Percentiles rank a stretch among this genome's conserved stretches.
Conservation (phyloP, 2,113 vertebrate genomes). For the Calyptomena viridis region DNA sequence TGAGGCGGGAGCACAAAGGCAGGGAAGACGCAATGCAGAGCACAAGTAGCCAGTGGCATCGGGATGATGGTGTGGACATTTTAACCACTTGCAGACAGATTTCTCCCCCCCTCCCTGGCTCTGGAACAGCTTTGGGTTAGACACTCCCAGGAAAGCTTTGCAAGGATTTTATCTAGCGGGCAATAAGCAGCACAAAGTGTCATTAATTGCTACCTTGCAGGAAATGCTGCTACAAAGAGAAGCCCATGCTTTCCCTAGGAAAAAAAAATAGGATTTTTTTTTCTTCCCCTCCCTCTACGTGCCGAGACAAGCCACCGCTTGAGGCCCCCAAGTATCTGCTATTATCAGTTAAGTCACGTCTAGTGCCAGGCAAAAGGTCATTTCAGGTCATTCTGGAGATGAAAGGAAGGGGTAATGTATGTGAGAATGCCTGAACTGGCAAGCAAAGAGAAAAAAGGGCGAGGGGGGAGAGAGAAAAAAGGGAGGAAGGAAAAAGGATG, state of each 20-base stretch:
- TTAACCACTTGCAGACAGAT: conserved; percentile 13
- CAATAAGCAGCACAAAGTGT: neutral
- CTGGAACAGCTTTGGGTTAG: neutral
- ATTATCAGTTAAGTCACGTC: conserved; percentile 84
- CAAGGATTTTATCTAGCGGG: neutral
- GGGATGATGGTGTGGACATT: neutral
- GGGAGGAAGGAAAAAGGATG: conserved; percentile 44
- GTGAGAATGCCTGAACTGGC: conserved; percentile 70
- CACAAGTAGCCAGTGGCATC: neutral
- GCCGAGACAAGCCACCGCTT: conserved; percentile 62
- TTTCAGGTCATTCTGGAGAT: conserved; percentile 77
- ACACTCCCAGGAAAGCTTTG: neutral
- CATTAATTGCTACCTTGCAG: conserved; percentile 57
- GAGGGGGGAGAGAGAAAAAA: conserved; percentile 13
- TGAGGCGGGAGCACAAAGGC: conserved; percentile 26
- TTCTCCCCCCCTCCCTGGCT: neutral
- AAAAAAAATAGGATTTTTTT: neutral
- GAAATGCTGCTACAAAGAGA: conserved; percentile 43
- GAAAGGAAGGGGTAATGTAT: conserved; percentile 76
- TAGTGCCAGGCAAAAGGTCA: conserved; percentile 80
- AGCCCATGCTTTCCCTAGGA: neutral
- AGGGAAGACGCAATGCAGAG: conserved; percentile 38
- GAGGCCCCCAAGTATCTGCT: conserved; percentile 60
- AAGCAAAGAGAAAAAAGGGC: conserved; percentile 4
- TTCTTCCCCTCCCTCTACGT: neutral